Evolutionary conservation across 2,888 invertebrate species (phyloP), one percentile per base, ranked within the genome.

Genomic region (Falcaria lacertinaria): DNA sequence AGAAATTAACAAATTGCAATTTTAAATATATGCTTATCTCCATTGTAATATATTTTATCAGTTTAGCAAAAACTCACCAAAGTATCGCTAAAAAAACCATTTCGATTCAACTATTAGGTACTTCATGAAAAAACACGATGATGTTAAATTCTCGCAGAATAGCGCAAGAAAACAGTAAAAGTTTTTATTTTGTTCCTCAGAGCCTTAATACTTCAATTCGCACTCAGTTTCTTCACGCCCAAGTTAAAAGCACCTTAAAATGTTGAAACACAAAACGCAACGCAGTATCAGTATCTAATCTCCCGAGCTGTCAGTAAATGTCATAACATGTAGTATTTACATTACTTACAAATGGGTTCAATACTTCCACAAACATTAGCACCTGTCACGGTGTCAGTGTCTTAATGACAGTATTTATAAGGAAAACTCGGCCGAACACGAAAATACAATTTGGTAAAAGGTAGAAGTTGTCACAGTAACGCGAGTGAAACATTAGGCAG

Each of bases 361-460:
- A 80, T 84, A 78, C 78, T 71, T 77, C 63, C 60, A 73, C 69
- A 74, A 70, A 78, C 83, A 86, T 89, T 85, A 87, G 75, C 81
- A 77, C 77, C 84, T 87, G 88, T 85, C 88, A 77, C 72, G 57
- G 68, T 72, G 79, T 74, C 73, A 71, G 76, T 80, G 79, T 80
- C 82, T 84, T 89, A 88, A 89, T 89, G 85, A 88, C 83, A 85
- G 85, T 87, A 85, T 88, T 89, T 88, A 87, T 87, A 87, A 87
- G 86, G 85, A 87, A 87, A 89, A 85, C 78, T 87, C 83, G 74
- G 70, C 68, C 66, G 80, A 85, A 88, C 88, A 89, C 80, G 88
- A 86, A 86, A 89, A 89, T 80, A 89, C 88, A 87, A 88, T 89
- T 88, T 86, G 81, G 85, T 84, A 75, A 79, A 85, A 85, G 82